Evolutionary conservation across 2,888 invertebrate species (phyloP), one percentile per base, ranked within the genome.

Genomic region (Cremastinae sp.): DNA sequence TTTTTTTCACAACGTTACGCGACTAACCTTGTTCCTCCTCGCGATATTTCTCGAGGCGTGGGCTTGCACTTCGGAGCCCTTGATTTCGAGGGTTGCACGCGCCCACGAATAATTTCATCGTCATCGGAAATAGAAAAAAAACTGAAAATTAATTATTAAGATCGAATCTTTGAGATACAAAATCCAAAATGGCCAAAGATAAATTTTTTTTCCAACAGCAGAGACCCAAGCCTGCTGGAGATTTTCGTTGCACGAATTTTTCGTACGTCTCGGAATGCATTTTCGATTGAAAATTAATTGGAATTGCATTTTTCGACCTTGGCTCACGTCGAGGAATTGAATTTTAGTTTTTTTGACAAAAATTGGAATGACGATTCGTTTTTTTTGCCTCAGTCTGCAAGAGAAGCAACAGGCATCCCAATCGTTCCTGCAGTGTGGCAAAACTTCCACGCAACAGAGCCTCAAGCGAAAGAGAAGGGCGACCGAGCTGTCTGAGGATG

Each of bases 401-500:
- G 88, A 87, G 12, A 89, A 89, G 56, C 87, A 87, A 56, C 77
- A 83, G 18, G 69, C 14, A 2, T 73, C 83, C 9, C 87, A 85
- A 53, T 81, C 85, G 9, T 85, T 86, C 28, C 75, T 83, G 35
- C 87, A 88, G 79, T 83, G 86, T 41, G 83, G 83, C 22, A 88
- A 86, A 78, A 66, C 74, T n/a, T 78, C 61, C 69, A 80, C 84
- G 12, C 28, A 28, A 28, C 87, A 86, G 56, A 75, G 81, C 2
- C 70, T 84, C 53, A 89, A 87, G 71, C 86, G 89, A 10, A 89
- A 89, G 75, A 84, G 89, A 22, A 85, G 87, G 37, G 79, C 83
- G 9, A 87, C 88, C 8, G 89, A 89, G 61, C 80, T 83, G 35
- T 87, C 86, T 1, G 89, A 90, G 49, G 89, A 89, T 75, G 82